Percentiles rank a stretch among this genome's conserved stretches.
These are phyloP conservation scores for Plagiodera versicolora DNA, from an alignment of 2,888 invertebrate species.

Conservation along the genomic window DNA sequence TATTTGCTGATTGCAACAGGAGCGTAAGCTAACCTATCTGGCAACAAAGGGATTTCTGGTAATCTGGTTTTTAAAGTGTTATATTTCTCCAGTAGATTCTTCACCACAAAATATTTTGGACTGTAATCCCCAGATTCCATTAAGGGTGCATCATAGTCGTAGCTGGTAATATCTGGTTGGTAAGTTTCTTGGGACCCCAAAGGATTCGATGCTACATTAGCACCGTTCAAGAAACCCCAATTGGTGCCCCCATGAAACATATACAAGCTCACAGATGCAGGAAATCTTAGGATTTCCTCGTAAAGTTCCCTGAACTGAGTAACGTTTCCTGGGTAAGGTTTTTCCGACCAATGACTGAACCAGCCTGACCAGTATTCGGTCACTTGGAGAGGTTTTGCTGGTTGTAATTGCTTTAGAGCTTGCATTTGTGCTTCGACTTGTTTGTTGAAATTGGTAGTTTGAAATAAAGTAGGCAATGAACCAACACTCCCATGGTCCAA, in stretches of 20 bases:
- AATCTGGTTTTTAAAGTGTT: constrained; percentile 23
- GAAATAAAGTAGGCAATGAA: constrained; percentile 37
- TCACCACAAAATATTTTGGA: constrained; percentile 68
- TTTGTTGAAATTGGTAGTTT: constrained; percentile 54
- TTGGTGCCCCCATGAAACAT: constrained; percentile 93
- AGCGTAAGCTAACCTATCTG: constrained; percentile 6
- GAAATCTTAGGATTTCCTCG: constrained; percentile 39
- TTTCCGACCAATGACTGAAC: constrained; percentile 61
- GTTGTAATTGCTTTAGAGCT: constrained; percentile 51
- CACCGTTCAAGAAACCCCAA: constrained; percentile 66
- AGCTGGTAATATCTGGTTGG: constrained; percentile 49
- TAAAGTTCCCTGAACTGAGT: constrained; percentile 29
- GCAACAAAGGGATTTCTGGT: constrained; percentile 12
- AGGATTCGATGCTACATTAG: constrained; percentile 29
- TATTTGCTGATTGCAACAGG: constrained; percentile 15
- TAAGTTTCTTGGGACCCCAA: constrained; percentile 19
- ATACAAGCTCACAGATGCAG: constrained; percentile 79
- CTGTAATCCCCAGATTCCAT: constrained; percentile 88
- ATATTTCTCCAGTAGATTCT: constrained; percentile 55
- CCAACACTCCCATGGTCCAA: constrained; percentile 33
- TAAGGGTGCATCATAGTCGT: constrained; percentile 90
- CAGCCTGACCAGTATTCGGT: constrained; percentile 63
- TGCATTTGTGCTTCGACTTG: constrained; percentile 53
- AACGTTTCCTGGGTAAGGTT: constrained; percentile 35
- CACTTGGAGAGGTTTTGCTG: constrained; percentile 57